Evolutionary conservation across 1,140 invertebrate genomes (phyloP), one percentile per base, ranked within the genome.

Genomic region (Arion vulgaris): DNA sequence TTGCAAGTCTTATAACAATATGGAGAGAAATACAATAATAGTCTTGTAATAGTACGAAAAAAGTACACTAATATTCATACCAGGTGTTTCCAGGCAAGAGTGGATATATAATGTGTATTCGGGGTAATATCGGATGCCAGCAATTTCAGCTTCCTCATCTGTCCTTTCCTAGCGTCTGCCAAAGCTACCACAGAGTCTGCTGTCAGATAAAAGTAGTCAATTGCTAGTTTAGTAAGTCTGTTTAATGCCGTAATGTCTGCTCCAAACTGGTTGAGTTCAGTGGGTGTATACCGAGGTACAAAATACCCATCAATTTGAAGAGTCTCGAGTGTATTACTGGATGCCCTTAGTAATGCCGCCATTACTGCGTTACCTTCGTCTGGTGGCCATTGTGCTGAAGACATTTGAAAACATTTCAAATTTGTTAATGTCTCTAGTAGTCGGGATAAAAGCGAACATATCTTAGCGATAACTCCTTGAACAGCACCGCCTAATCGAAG

Each of bases 301-400:
- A 73, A 73, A 38, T 41, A 73, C 4, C 71, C 71, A 34, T 73
- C 71, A 39, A 73, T 73, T 26, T 49, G 38, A n/a, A 73, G 71
- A 49, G 71, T 73, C 11, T 73, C 38, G 2, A 73, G 71, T 1
- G 71, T 41, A 26, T 73, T 39, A 28, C 23, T 39, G 34, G 38
- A 38, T 0, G 28, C 13, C 19, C 19, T 41, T 11, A 39, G 5
- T 32, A 73, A 26, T 11, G 71, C 41, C 1, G 5, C n/a, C 38
- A 73, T 73, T 23, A 73, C 71, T 2, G 23, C 28, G 23, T n/a
- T 26, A 9, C 71, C 71, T 73, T 73, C 71, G n/a, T 73, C 38
- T 1, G 71, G 38, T 11, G 71, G 71, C 71, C 71, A 73, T 11
- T 73, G 71, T 11, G 71, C 71, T 39, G 38, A 41, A 28, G 71